Evolutionary conservation across 2,113 vertebrate genomes (phyloP), one percentile per base, ranked within the genome.

Genomic region (Pachypanchax playfairii): DNA sequence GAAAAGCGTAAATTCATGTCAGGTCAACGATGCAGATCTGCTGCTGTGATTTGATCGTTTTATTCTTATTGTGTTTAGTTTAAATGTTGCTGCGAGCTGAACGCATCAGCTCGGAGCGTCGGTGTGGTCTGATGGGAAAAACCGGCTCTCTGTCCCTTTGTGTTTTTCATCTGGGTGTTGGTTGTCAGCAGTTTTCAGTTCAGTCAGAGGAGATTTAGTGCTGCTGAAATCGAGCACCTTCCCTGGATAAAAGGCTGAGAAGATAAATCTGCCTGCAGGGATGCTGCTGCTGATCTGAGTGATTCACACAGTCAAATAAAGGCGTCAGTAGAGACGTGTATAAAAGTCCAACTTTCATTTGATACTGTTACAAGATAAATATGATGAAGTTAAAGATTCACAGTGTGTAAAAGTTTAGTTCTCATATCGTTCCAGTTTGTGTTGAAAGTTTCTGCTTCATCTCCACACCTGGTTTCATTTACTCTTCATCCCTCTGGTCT

Each of bases 161-260:
- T 62, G 28, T 73, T 22, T 63, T 75, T 58, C 24, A 62, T 47
- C 47, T 12, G 35, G 70, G 77, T 79, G 72, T 80, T 51, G 49
- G 55, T 81, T 87, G 85, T 78, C 71, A 78, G 22, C 67, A 18
- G 68, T 68, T 77, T 73, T 84, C 50, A 77, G 71, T 35, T 62
- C 58, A 48, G 60, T 71, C 54, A 52, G 11, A 1, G 56, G 54
- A 73, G 66, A 57, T 73, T 64, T 81, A 71, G 54, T 67, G 17
- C 43, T 31, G 41, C 17, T 31, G 82, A 84, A 88, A 87, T 67
- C 48, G 31, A 42, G 72, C 66, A 83, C 86, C 65, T 61, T 22
- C 66, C 66, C 64, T 55, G 69, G 48, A 73, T 64, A 59, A 60
- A 64, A 31, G 64, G 39, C 29, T 5, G 42, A 38, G 18, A 67